Conservation (phyloP, 2,888 invertebrate genomes). For the Drosophila maculinotata region DNA sequence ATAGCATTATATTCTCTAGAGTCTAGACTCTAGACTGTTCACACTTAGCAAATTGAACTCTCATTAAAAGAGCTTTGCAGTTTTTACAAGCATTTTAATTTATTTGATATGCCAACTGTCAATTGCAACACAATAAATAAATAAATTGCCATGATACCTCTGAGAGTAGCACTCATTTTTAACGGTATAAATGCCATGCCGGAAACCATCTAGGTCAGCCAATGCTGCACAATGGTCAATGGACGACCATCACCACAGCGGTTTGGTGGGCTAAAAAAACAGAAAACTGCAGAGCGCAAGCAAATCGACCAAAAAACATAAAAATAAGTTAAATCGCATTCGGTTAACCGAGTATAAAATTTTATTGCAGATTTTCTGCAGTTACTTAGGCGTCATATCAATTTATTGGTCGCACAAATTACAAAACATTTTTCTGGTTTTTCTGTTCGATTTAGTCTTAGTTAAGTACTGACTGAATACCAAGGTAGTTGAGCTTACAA, state of each 20-base stretch:
- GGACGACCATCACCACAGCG: conserved; percentile 8
- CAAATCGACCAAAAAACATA: background rate
- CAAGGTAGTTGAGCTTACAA: too few relatives aligned
- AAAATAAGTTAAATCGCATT: conserved; percentile 17
- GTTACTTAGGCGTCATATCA: conserved; percentile 7
- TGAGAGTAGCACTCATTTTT: conserved; percentile 36
- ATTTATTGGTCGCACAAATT: conserved; percentile 10
- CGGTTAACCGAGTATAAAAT: conserved; percentile 25
- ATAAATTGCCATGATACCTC: conserved; percentile 32
- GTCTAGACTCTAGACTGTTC: conserved; percentile 1
- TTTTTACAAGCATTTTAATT: conserved; percentile 19
- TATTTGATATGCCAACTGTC: conserved; percentile 22
- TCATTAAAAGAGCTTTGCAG: conserved; percentile 2
- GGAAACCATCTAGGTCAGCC: conserved; percentile 10
- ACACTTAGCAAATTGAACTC: conserved; percentile 3
- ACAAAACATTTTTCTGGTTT: conserved; percentile 5
- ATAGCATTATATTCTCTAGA: background rate
- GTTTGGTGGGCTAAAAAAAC: conserved; percentile 5
- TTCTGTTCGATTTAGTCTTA: too few relatives aligned
- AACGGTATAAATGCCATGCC: conserved; percentile 14
- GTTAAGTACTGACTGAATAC: too few relatives aligned
- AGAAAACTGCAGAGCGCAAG: conserved; percentile 3
- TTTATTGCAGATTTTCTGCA: conserved; percentile 13
- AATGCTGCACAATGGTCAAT: conserved; percentile 2
- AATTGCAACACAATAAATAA: conserved; percentile 35